Conservation (phyloP, 2,797 vertebrate genomes). For the Melopsittacus undulatus region DNA sequence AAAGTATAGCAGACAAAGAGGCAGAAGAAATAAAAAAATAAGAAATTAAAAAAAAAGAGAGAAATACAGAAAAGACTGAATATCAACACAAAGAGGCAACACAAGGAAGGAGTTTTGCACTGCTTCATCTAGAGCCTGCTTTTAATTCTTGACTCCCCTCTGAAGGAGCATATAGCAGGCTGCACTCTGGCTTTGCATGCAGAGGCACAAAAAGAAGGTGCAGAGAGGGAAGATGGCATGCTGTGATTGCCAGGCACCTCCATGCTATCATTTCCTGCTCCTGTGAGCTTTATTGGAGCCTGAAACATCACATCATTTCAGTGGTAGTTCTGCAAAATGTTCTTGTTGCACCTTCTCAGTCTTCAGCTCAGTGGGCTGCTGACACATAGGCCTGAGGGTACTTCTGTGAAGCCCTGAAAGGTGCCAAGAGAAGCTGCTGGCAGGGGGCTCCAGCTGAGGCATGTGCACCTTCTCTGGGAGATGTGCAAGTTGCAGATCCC, state of each 20-base stretch:
- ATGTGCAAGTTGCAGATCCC: neutral
- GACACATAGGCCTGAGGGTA: neutral
- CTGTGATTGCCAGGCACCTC: neutral
- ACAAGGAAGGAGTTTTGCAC: neutral
- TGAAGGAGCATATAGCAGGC: neutral
- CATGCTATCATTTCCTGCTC: neutral
- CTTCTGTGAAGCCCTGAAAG: neutral
- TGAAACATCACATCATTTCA: neutral
- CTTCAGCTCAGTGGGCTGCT: conserved; percentile 6
- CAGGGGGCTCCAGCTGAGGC: neutral
- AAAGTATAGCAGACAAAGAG: neutral
- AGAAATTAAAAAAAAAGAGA: too few relatives aligned
- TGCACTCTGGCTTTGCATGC: accelerated
- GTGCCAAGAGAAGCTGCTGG: conserved; percentile 12
- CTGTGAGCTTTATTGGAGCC: neutral
- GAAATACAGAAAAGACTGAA: neutral
- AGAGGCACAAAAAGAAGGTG: neutral
- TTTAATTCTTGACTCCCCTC: neutral
- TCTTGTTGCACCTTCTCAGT: conserved; percentile 9
- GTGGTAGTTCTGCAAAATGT: conserved; percentile 2
- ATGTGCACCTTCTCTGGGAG: neutral
- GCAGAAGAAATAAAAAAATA: neutral
- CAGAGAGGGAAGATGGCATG: neutral
- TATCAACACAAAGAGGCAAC: neutral
- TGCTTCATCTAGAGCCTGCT: neutral